Base-by-base conservation (phyloP, 2,113 vertebrate genomes). In the Serilophus lunatus region DNA sequence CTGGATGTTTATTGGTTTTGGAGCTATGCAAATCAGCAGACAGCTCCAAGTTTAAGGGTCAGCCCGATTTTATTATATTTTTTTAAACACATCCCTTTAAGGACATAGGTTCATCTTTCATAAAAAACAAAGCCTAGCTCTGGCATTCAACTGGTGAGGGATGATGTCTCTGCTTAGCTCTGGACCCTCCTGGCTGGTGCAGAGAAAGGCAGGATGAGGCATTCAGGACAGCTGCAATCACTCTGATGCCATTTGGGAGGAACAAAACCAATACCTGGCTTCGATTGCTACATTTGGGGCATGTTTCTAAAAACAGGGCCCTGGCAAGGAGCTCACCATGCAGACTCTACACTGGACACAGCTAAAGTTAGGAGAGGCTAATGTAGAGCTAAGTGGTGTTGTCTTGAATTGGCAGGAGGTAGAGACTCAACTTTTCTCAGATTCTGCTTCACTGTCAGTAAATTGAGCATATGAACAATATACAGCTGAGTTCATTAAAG, bases 81-180 rank as follows among this genome's bases (percentile, higher is more conserved):
- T 71, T 50, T 57, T 2, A 15, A 77, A 51, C 14, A 56, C 36
- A 45, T 35, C 10, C 75, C 38, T 72, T 70, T 29, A 70, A 83
- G 44, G 59, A 33, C 8, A 33, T 1, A 5, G 53, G n/a, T 40
- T 90, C 18, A 26, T 33, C 60, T 68, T 68, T 68, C 49, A 57
- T 36, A 38, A 23, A 29, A 59, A 56, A 9, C 8, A 71, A 63
- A 44, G 13, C 24, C 49, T 64, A 40, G 1, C 4, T 51, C 53
- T 51, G 31, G 28, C 22, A 19, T 45, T 56, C 61, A 72, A 25
- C 26, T 36, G 18, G 25, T 1, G 1, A 8, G 12, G 59, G 76
- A 6, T 31, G 44, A 35, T 1, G 2, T 13, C n/a, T 75, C 42
- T 3, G 0, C 47, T 80, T 33, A 35, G 23, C 23, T 56, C 44